Percentiles rank a stretch among this genome's conserved stretches.
Evolutionary conservation across 2,888 invertebrate genomes (phyloP).

Genomic region (Coronaproctus castanopsis): DNA sequence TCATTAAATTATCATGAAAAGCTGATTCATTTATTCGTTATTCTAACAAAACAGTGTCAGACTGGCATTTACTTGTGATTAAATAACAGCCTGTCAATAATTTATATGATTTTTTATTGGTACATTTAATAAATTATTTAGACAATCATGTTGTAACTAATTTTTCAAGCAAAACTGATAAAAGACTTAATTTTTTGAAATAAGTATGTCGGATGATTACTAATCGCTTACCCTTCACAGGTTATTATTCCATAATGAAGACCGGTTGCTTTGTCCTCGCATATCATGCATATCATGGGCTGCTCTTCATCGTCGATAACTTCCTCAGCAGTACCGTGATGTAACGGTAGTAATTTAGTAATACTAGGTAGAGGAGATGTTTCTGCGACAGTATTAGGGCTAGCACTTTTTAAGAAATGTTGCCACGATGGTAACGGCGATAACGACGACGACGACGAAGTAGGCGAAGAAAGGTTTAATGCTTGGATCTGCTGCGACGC

Average conservation of each 20-base stretch:
- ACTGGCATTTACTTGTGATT: too few relatives aligned
- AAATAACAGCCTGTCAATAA: too few relatives aligned
- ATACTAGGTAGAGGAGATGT: constrained; percentile 23
- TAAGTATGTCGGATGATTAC: too few relatives aligned
- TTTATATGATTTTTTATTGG: too few relatives aligned
- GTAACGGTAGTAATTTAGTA: constrained; percentile 23
- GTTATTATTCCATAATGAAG: constrained; percentile 97
- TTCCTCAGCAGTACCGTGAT: constrained; percentile 22
- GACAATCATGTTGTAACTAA: too few relatives aligned
- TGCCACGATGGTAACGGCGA: constrained; percentile 22
- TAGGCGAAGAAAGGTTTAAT: constrained; percentile 36
- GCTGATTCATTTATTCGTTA: too few relatives aligned
- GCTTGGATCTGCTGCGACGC: constrained; percentile 61
- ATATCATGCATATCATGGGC: constrained; percentile 95
- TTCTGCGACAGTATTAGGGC: constrained; percentile 16
- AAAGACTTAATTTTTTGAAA: too few relatives aligned
- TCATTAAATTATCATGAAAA: not conserved
- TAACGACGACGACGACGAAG: constrained; percentile 23
- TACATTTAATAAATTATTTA: too few relatives aligned
- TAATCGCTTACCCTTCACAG: constrained; percentile 82
- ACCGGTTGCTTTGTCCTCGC: constrained; percentile 93
- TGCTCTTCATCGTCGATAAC: constrained; percentile 57
- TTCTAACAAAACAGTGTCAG: too few relatives aligned
- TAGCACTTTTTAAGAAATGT: constrained; percentile 14
- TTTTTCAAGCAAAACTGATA: too few relatives aligned